A percentile compares a stretch with the other conserved stretches of the same genome.
phyloP scores from a whole-genome alignment of 2,113 vertebrate genomes.

The Stigmatopora nigra region DNA sequence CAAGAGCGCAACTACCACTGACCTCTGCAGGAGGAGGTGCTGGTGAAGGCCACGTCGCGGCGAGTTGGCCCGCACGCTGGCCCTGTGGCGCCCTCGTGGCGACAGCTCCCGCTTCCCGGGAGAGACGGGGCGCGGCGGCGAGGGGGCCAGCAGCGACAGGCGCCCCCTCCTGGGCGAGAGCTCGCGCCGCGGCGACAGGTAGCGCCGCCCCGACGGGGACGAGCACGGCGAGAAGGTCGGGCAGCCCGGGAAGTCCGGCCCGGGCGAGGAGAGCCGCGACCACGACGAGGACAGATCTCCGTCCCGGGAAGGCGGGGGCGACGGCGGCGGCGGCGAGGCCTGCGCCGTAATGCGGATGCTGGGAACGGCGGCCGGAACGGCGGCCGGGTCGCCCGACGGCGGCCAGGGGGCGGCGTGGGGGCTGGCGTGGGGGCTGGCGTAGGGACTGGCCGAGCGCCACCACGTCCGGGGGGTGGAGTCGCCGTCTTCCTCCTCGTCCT shows the following conservation, averaged over 20 bases:
- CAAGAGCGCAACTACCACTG: neutral
- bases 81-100: slow-evolving; percentile 82
- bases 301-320: slow-evolving; percentile 75
- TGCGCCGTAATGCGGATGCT: slow-evolving; percentile 93
- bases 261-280: slow-evolving; percentile 80
- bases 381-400: slow-evolving; percentile 79
- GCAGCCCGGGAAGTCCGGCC: slow-evolving; percentile 77
- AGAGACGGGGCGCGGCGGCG: slow-evolving; percentile 73
- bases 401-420: slow-evolving; percentile 91
- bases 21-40: slow-evolving; percentile 54
- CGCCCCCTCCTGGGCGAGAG: slow-evolving; percentile 80
- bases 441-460: too few relatives aligned
- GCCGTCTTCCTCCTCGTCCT: slow-evolving; percentile 84
- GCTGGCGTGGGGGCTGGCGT: too few relatives aligned
- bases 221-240: slow-evolving; percentile 80
- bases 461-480: slow-evolving; percentile 46
- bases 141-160: slow-evolving; percentile 60
- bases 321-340: slow-evolving; percentile 74
- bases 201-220: slow-evolving; percentile 80
- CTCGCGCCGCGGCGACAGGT: slow-evolving; percentile 84
- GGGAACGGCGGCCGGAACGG: slow-evolving; percentile 76
- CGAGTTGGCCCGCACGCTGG: slow-evolving; percentile 78
- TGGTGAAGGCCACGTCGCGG: slow-evolving; percentile 76
- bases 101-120: slow-evolving; percentile 84
- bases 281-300: slow-evolving; percentile 78